phyloP scores from a whole-genome alignment of 2,888 invertebrate species.

The Polymixis flavicincta region DNA sequence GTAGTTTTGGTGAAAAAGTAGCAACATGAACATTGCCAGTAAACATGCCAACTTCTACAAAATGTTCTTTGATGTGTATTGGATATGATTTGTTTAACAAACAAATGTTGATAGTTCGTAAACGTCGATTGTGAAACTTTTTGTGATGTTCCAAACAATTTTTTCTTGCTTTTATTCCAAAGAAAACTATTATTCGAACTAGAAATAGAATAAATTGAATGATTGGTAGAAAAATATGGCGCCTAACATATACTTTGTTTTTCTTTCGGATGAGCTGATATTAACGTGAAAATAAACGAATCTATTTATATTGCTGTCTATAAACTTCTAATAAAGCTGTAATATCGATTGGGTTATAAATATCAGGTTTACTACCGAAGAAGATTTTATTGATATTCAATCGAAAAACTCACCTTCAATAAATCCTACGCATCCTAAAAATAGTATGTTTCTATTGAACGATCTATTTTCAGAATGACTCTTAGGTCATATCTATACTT shows the following conservation, averaged over 20 bases:
- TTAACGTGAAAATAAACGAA: slow-evolving; percentile 1
- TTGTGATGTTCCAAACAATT: slow-evolving; percentile 11
- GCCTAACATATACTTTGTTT: background rate
- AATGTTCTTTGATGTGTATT: slow-evolving; percentile 49
- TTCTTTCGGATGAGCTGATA: slow-evolving; percentile 1
- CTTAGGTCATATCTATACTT: no score
- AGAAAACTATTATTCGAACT: slow-evolving; percentile 15
- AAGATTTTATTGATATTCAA: slow-evolving; percentile 24
- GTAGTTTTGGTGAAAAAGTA: slow-evolving; percentile 56
- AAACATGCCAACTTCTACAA: slow-evolving; percentile 61
- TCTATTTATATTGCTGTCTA: slow-evolving; percentile 10
- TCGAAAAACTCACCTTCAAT: slow-evolving; percentile 7
- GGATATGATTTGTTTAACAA: slow-evolving; percentile 61
- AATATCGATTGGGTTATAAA: slow-evolving; percentile 34
- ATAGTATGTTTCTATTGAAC: background rate
- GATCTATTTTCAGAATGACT: background rate
- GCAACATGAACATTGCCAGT: slow-evolving; percentile 62
- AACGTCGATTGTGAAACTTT: slow-evolving; percentile 35
- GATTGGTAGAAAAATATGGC: background rate
- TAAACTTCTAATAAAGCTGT: slow-evolving; percentile 33
- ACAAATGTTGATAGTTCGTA: slow-evolving; percentile 47
- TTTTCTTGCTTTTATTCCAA: slow-evolving; percentile 12
- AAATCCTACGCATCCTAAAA: background rate
- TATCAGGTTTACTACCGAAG: slow-evolving; percentile 18
- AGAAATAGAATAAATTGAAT: slow-evolving; percentile 20